phyloP scores from a whole-genome alignment of 1,140 invertebrate genomes.

The Drosophila varians region DNA sequence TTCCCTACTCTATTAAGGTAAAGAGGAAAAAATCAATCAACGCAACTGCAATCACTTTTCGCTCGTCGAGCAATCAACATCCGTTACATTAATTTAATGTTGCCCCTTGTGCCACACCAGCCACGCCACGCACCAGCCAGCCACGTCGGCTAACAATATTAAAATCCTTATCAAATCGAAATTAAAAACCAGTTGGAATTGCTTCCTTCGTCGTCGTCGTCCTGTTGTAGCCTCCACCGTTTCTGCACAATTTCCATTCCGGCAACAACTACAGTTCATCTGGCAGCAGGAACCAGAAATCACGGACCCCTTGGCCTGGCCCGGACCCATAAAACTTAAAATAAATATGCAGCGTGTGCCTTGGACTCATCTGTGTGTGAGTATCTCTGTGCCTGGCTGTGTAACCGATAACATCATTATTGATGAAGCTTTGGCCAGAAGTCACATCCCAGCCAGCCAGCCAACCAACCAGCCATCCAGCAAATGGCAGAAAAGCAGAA shows the following conservation, averaged over 20 bases:
- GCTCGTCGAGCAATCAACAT: conserved; percentile 63
- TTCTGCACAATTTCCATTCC: conserved; percentile 7
- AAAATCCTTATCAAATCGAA: conserved; percentile 80
- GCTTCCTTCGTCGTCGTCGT: conserved; percentile 39
- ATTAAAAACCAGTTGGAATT: conserved; percentile 78
- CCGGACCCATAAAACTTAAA: conserved; percentile 73
- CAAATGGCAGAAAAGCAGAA: conserved; percentile 60
- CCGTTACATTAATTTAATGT: conserved; percentile 76
- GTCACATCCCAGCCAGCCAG: conserved; percentile 23
- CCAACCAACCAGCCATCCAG: conserved; percentile 46
- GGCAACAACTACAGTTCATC: conserved; percentile 25
- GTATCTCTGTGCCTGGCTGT: conserved; percentile 36
- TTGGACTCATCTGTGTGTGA: conserved; percentile 33
- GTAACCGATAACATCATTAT: conserved; percentile 81
- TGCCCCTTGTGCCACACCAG: conserved; percentile 16
- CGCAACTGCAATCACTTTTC: conserved; percentile 61
- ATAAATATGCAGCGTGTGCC: conserved; percentile 76
- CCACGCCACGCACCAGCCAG: conserved; percentile 16
- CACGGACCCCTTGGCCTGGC: conserved; percentile 40
- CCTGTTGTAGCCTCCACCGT: not conserved
- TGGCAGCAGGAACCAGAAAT: conserved; percentile 9
- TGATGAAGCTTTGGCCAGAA: conserved; percentile 71
- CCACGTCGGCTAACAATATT: conserved; percentile 62
- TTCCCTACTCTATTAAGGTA: not conserved
- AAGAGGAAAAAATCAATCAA: conserved; percentile 45